Evolutionary conservation across 2,888 invertebrate species (phyloP).

Genomic region (Xestia ashworthii): DNA sequence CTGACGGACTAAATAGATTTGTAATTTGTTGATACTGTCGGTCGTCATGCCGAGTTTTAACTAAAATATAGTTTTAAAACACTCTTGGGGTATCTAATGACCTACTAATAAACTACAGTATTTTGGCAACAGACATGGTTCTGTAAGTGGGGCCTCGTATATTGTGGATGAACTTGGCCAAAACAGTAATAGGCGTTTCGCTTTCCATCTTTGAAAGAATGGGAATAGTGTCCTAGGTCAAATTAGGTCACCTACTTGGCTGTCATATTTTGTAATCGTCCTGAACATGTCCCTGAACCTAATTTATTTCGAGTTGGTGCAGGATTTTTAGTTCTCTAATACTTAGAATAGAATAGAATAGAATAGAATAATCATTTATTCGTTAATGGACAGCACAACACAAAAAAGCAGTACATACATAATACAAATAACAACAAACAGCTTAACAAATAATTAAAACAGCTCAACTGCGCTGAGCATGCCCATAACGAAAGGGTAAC

Average conservation of each 20-base stretch:
- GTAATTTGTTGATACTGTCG: too few relatives aligned
- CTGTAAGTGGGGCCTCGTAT: conserved; percentile 1
- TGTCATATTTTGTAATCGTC: background rate
- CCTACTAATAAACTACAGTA: conserved; percentile 1
- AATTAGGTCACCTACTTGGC: conserved; percentile 5
- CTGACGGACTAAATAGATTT: too few relatives aligned
- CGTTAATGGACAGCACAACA: too few relatives aligned
- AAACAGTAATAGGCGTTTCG: background rate
- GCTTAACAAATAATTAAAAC: too few relatives aligned
- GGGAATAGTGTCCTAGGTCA: background rate
- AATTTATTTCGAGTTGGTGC: background rate
- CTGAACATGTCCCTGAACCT: background rate
- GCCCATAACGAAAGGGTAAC: too few relatives aligned
- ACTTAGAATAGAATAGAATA: too few relatives aligned
- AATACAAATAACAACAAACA: too few relatives aligned
- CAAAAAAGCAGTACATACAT: too few relatives aligned
- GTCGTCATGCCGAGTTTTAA: too few relatives aligned
- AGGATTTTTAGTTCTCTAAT: background rate
- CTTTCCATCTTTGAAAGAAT: conserved; percentile 8
- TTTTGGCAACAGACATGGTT: conserved; percentile 26
- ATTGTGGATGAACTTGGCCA: background rate
- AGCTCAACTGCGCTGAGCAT: too few relatives aligned
- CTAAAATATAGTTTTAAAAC: conserved; percentile 24
- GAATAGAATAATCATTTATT: too few relatives aligned
- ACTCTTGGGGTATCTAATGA: conserved; percentile 13